Base-by-base conservation (phyloP, 2,797 vertebrate genomes). In the Heliangelus exortis region DNA sequence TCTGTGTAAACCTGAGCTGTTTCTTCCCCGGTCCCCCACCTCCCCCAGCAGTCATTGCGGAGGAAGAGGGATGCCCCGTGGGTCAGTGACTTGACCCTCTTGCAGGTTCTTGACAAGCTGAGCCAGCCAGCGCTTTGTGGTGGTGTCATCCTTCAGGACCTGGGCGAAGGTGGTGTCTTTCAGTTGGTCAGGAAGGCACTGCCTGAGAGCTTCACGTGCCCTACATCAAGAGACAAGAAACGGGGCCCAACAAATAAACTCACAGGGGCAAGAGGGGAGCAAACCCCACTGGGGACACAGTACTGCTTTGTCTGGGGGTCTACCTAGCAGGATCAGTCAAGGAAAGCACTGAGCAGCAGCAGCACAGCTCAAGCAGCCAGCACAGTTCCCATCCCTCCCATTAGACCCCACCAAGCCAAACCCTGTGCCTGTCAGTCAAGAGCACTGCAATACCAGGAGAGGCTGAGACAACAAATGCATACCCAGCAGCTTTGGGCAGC, bases 21-120 rank as follows among this genome's bases (percentile, higher is more conserved):
- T 97, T 97, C 96, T 97, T 97, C 88, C 59, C 81, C 29, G 66
- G 92, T 92, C 59, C 36, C 92, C 87, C 72, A 86, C 90, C 96
- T 88, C 79, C 93, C 90, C 93, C 90, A 88, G 91, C 88, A 97
- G 93, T 98, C 98, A 99, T 87, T 99, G 99, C 8, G 99, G 98
- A 47, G 99, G 99, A 71, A 99, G 98, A 3, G 99, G 99, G 92
- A 99, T 99, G 89, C 99, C 99, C 66, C 99, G 96, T 26, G 99
- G 98, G 76, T 99, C 99, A 20, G 99, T 99, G 92, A 99, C 99
- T 96, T 99, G 99, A 90, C 99, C 99, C 96, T 99, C 99, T 94
- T 99, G 99, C 93, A 99, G 98, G 98, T 99, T 99, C 97, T 99
- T 99, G 79, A 99, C 99, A 33, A 99, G 98, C 98, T 99, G 99